phyloP scores from a whole-genome alignment of 1,140 invertebrate genomes.

The Aphelenchoides besseyi region DNA sequence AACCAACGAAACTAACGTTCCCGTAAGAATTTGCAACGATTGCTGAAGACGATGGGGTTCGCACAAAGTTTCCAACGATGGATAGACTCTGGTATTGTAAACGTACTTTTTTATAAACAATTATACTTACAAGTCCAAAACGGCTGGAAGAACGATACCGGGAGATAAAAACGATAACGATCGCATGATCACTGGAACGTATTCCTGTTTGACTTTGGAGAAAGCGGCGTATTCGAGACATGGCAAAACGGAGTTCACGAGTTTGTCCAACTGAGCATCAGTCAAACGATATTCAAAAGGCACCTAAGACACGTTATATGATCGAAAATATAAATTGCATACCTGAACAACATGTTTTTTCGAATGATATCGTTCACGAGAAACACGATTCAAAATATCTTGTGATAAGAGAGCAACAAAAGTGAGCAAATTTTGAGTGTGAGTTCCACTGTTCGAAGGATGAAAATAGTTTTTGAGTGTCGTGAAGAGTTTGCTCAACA shows the following conservation, averaged over 20 bases:
- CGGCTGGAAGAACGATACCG: conserved; percentile 75
- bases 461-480: conserved; percentile 82
- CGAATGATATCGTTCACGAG: conserved; percentile 48
- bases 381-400: conserved; percentile 45
- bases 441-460: conserved; percentile 75
- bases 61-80: conserved; percentile 76
- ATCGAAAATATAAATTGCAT: background rate
- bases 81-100: conserved; percentile 71
- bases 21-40: conserved; percentile 48
- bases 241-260: conserved; percentile 74
- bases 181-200: conserved; percentile 72
- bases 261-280: conserved; percentile 77
- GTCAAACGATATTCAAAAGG: conserved; percentile 73
- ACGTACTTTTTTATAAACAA: conserved; percentile 47
- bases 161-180: conserved; percentile 76
- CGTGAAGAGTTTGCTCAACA: conserved; percentile 77
- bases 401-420: conserved; percentile 38
- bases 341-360: conserved; percentile 34
- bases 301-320: conserved; percentile 69
- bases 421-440: conserved; percentile 42
- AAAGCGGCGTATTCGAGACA: conserved; percentile 75
- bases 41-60: conserved; percentile 74
- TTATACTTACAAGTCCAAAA: conserved; percentile 72
- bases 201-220: conserved; percentile 70
- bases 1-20: conserved; percentile 45